phyloP scores from a whole-genome alignment of 2,888 invertebrate genomes.

The Graphium colonna region DNA sequence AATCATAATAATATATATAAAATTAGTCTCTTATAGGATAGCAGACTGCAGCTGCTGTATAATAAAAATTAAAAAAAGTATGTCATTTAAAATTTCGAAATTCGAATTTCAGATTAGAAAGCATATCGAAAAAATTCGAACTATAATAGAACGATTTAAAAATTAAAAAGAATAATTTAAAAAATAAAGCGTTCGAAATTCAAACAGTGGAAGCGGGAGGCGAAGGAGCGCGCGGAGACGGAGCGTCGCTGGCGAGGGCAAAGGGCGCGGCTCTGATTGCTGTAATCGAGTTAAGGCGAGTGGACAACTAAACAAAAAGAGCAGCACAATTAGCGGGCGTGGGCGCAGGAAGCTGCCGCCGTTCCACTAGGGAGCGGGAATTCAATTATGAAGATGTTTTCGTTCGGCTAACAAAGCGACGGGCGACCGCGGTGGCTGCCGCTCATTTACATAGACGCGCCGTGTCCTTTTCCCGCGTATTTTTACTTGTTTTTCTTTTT shows the following conservation, averaged over 20 bases:
- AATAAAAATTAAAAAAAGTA: too few relatives aligned
- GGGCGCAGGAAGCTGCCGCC: slow-evolving; percentile 62
- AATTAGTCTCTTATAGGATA: too few relatives aligned
- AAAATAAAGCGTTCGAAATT: background rate
- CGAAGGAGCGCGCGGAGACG: slow-evolving; percentile 40
- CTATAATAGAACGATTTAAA: too few relatives aligned
- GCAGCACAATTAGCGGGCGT: slow-evolving; percentile 66
- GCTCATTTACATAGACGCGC: slow-evolving; percentile 23
- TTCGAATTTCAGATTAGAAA: too few relatives aligned
- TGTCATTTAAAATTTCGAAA: too few relatives aligned
- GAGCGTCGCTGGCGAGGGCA: slow-evolving; percentile 54
- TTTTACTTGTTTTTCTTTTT: slow-evolving; percentile 1
- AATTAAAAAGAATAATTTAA: too few relatives aligned
- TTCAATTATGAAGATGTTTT: slow-evolving; percentile 42
- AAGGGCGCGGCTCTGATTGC: slow-evolving; percentile 71
- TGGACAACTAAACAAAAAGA: slow-evolving; percentile 73
- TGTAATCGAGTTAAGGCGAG: slow-evolving; percentile 71
- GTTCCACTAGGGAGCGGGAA: slow-evolving; percentile 46
- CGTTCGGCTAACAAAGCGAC: slow-evolving; percentile 31
- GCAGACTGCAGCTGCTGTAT: too few relatives aligned
- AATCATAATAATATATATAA: too few relatives aligned
- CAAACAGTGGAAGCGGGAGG: slow-evolving; percentile 25
- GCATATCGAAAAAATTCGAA: too few relatives aligned
- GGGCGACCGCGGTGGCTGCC: slow-evolving; percentile 37
- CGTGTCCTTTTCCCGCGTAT: background rate